Conservation (phyloP, 2,888 invertebrate genomes). For the Fissipunctia ypsillon region DNA sequence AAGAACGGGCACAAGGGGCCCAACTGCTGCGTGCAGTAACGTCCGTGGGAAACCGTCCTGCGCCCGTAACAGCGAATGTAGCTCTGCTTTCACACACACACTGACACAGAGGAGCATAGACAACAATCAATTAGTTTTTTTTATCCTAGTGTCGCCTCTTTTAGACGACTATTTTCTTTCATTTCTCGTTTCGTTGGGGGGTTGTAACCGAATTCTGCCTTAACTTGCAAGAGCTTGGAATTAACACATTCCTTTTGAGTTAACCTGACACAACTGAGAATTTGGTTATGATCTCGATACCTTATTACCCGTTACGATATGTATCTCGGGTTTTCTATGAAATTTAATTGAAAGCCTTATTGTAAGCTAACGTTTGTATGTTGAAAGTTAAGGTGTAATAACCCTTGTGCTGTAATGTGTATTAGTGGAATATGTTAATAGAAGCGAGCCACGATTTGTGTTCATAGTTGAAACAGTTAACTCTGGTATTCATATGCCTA, state of each 20-base stretch:
- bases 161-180: constrained; percentile 73
- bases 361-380: constrained; percentile 81
- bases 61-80: constrained; percentile 86
- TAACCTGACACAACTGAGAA: constrained; percentile 68
- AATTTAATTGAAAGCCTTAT: constrained; percentile 78
- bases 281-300: constrained; percentile 79
- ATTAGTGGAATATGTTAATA: constrained; percentile 83
- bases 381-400: constrained; percentile 78
- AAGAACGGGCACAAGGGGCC: constrained; percentile 96
- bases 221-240: constrained; percentile 64
- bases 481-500: constrained; percentile 79
- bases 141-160: constrained; percentile 77
- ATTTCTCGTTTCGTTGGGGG: constrained; percentile 65
- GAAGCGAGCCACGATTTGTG: constrained; percentile 89
- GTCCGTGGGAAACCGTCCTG: constrained; percentile 68
- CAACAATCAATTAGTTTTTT: constrained; percentile 80
- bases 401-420: constrained; percentile 82
- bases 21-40: constrained; percentile 96
- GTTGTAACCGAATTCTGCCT: constrained; percentile 77
- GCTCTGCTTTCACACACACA: constrained; percentile 91
- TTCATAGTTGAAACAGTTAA: constrained; percentile 87
- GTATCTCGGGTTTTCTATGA: constrained; percentile 80
- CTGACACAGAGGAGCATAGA: constrained; percentile 86
- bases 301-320: constrained; percentile 73
- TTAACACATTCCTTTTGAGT: constrained; percentile 73